Percentiles rank a stretch among this genome's conserved stretches.
Evolutionary conservation across 2,797 vertebrate species (phyloP).

Genomic region (Pogonophryne albipinna): DNA sequence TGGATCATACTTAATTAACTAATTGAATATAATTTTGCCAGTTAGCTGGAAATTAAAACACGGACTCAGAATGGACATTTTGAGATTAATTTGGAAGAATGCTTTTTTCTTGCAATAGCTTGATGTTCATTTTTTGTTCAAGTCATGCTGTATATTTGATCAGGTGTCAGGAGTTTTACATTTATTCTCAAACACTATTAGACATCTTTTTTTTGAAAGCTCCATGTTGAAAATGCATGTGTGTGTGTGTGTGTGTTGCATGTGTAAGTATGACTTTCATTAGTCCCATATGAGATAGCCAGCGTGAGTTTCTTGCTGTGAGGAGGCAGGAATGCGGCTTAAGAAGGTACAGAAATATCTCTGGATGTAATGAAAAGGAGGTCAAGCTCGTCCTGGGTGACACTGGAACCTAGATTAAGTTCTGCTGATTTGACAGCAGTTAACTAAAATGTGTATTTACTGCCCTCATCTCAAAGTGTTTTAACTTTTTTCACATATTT

Average conservation of each 20-base stretch:
- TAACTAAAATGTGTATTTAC: slow-evolving; percentile 38
- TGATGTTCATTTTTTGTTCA: slow-evolving; percentile 35
- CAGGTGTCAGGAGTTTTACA: background rate
- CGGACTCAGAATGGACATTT: slow-evolving; percentile 79
- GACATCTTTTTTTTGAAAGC: slow-evolving; percentile 4
- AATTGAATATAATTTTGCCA: slow-evolving; percentile 86
- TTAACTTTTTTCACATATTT: background rate
- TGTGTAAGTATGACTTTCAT: slow-evolving; percentile 65
- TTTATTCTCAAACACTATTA: slow-evolving; percentile 5
- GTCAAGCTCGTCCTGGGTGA: slow-evolving; percentile 68
- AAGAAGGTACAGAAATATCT: slow-evolving; percentile 75
- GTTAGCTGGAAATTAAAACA: slow-evolving; percentile 84
- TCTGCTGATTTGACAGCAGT: slow-evolving; percentile 60
- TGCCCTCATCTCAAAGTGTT: slow-evolving; percentile 27
- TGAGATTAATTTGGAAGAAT: slow-evolving; percentile 74
- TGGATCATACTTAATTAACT: slow-evolving; percentile 88
- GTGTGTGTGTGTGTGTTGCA: slow-evolving; percentile 14
- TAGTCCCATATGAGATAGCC: slow-evolving; percentile 56
- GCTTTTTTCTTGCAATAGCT: slow-evolving; percentile 67
- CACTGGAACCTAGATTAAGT: slow-evolving; percentile 60
- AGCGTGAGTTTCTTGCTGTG: slow-evolving; percentile 63
- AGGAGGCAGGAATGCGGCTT: slow-evolving; percentile 67
- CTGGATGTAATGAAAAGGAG: slow-evolving; percentile 63
- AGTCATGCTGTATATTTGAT: background rate
- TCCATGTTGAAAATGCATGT: slow-evolving; percentile 1